Base-by-base conservation (phyloP, 2,113 vertebrate species). In the Myiagra hebetior region DNA sequence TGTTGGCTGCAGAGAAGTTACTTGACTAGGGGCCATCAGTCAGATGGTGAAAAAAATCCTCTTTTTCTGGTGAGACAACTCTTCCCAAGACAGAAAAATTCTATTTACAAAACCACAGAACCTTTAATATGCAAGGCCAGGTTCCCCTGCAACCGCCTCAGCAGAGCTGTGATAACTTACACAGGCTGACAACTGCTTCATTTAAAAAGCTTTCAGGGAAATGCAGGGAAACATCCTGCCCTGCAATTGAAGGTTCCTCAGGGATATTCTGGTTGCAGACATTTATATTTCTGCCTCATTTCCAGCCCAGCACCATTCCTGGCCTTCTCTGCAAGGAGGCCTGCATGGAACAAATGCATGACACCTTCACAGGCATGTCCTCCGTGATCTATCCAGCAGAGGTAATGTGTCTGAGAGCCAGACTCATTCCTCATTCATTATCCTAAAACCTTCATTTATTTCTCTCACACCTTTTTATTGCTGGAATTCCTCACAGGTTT, bases 341-440 rank as follows among this genome's bases (percentile, higher is more conserved):
- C 31, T 59, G 18, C 13, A 42, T 3, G 8, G 19, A 83, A 30
- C 15, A 63, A 53, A 67, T 0, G 0, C 8, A 11, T 16, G 24
- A 49, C 35, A 18, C 21, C 30, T 2, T 0, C 26, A 30, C 0
- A 35, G 78, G 19, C 24, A 26, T 9, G 18, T 13, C 26, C 46
- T 55, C 78, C 50, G 52, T 10, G 13, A 76, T 22, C 22, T 75
- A n/a, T 11, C 46, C 62, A 84, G 46, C n/a, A 78, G 27, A 78
- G 11, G 31, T 35, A n/a, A 55, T 6, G 12, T 13, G 20, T 22
- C 31, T 57, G 24, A n/a, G 27, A 91, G 41, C 10, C 55, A 93
- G 31, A 28, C 5, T 46, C 4, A 52, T 21, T 72, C 57, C 49
- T 74, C 30, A 16, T 64, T 81, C 30, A 7, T 19, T 44, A 15